Evolutionary conservation across 2,888 invertebrate genomes (phyloP).

Genomic region (Tanypteryx hageni): DNA sequence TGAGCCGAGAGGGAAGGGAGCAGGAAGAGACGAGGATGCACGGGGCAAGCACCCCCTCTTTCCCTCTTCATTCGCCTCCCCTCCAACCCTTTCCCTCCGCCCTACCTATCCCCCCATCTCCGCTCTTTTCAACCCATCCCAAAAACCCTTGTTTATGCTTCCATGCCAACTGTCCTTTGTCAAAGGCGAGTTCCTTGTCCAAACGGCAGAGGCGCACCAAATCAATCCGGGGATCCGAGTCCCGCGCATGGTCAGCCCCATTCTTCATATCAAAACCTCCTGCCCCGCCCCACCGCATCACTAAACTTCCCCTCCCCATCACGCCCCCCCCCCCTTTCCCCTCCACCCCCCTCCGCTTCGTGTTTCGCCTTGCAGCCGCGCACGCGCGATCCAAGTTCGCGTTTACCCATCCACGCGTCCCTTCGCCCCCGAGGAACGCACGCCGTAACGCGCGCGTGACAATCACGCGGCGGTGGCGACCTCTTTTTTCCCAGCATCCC

Average conservation of each 20-base stretch:
- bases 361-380: neutral
- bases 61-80: no score
- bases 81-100: no score
- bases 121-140: neutral
- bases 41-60: neutral
- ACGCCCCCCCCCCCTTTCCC: no score
- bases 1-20: neutral
- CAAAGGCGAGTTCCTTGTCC: neutral
- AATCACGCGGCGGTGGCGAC: neutral
- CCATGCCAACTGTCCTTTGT: slow-evolving; percentile 31
- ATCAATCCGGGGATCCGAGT: neutral
- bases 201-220: neutral
- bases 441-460: neutral
- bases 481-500: neutral
- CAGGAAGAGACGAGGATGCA: neutral
- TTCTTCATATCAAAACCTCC: neutral
- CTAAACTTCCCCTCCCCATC: neutral
- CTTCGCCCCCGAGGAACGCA: no score
- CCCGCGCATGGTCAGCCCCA: neutral
- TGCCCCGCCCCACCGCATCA: neutral
- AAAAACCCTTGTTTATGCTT: neutral
- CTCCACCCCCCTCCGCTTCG: neutral
- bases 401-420: no score
- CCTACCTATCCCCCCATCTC: no score
- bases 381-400: neutral